Percentiles rank a stretch among this genome's conserved stretches.
These are phyloP conservation scores for Hydroisotoma schaefferi DNA, from an alignment of 2,888 invertebrate species.

Conservation along the genomic window DNA sequence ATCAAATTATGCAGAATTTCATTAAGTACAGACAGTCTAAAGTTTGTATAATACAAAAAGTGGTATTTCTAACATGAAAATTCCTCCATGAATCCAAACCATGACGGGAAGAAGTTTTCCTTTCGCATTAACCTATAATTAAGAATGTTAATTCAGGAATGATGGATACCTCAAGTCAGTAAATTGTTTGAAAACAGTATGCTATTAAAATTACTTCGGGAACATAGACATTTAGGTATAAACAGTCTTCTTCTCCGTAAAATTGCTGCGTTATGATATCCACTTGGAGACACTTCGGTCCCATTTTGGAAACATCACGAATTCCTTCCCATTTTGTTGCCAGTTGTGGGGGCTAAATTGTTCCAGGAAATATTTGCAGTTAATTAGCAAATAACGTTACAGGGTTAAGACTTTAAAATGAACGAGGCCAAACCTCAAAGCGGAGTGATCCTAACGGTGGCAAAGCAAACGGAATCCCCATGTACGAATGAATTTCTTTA, in stretches of 20 bases:
- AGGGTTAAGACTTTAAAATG: background rate
- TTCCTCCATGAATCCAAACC: conserved; percentile 18
- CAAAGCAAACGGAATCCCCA: conserved; percentile 25
- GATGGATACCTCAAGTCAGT: background rate
- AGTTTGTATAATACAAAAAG: background rate
- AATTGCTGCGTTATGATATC: conserved; percentile 10
- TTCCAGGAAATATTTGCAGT: no score
- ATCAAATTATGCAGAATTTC: background rate
- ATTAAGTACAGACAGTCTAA: background rate
- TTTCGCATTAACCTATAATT: background rate
- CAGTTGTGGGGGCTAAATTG: conserved; percentile 37
- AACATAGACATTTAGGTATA: conserved; percentile 36
- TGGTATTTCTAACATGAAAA: background rate
- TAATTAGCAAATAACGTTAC: background rate
- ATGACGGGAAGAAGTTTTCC: conserved; percentile 29
- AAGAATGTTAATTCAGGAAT: background rate
- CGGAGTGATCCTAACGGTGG: conserved; percentile 15
- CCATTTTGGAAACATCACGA: conserved; percentile 28
- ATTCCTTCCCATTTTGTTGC: conserved; percentile 38
- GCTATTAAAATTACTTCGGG: conserved; percentile 28
- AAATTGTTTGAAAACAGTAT: background rate
- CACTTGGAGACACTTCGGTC: conserved; percentile 36
- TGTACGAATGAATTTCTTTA: conserved; percentile 15
- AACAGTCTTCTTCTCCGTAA: conserved; percentile 40
- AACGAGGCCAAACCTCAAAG: conserved; percentile 20